phyloP scores from a whole-genome alignment of 2,888 invertebrate species.

The Zhuqinia jingwanae region DNA sequence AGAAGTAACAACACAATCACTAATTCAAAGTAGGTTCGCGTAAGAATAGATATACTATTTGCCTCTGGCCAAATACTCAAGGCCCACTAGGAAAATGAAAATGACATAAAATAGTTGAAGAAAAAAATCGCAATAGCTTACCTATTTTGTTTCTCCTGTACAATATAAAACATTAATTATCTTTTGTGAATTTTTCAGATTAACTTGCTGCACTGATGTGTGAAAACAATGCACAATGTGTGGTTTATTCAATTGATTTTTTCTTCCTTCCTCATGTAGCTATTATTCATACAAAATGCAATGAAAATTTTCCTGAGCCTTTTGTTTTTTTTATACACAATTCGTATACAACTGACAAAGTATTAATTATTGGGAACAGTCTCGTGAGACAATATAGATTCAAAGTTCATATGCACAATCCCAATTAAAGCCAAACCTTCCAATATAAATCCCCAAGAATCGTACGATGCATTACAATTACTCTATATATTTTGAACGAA shows the following conservation, averaged over 20 bases:
- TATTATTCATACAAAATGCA: neutral
- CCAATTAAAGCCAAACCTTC: conserved; percentile 49
- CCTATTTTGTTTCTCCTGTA: too few species aligned
- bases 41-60: too few species aligned
- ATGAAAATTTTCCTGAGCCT: neutral
- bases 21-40: too few species aligned
- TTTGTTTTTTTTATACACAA: conserved; percentile 34
- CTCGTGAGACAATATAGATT: conserved; percentile 16
- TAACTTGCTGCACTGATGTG: neutral
- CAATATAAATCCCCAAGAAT: conserved; percentile 21
- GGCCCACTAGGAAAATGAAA: too few species aligned
- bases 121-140: too few species aligned
- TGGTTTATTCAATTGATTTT: neutral
- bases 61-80: too few species aligned
- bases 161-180: too few species aligned
- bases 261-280: conserved; percentile 14
- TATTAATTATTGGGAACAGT: conserved; percentile 9
- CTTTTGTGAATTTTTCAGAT: too few species aligned
- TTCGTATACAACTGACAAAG: neutral
- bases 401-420: neutral
- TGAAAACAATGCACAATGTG: neutral
- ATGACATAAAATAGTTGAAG: too few species aligned
- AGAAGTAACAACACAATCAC: too few species aligned
- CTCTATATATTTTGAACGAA: neutral
- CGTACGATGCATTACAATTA: conserved; percentile 39